phyloP scores from a whole-genome alignment of 2,888 invertebrate genomes.

The Iselma pallidipennis region DNA sequence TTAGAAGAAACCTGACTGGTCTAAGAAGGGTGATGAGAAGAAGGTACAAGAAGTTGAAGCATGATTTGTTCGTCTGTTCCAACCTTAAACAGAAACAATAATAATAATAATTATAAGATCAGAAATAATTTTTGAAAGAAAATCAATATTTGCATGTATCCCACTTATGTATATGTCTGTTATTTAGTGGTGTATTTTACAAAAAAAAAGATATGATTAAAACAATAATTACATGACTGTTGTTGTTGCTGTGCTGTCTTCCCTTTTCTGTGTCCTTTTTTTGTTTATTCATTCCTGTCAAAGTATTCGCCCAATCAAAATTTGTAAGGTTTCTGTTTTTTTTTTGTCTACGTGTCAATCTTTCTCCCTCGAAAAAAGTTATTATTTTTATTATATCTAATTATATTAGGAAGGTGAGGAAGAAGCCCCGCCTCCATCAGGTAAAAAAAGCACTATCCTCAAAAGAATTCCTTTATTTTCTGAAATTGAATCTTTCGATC shows the following conservation, averaged over 20 bases:
- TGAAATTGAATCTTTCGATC: background rate
- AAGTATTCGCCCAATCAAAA: slow-evolving; percentile 15
- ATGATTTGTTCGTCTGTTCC: slow-evolving; percentile 58
- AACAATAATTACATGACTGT: slow-evolving; percentile 13
- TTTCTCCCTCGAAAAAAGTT: too few relatives aligned
- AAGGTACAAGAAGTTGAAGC: slow-evolving; percentile 87
- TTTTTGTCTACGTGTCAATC: slow-evolving; percentile 11
- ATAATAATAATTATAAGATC: background rate
- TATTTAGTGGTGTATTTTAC: background rate
- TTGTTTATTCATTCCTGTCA: slow-evolving; percentile 16
- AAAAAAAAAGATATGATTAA: background rate
- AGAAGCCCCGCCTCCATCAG: slow-evolving; percentile 32
- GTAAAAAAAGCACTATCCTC: slow-evolving; percentile 12
- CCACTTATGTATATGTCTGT: background rate
- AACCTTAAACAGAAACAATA: slow-evolving; percentile 44
- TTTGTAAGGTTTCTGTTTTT: slow-evolving; percentile 17
- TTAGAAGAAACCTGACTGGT: slow-evolving; percentile 95
- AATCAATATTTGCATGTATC: background rate
- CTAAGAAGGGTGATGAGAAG: slow-evolving; percentile 86
- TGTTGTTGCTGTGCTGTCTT: slow-evolving; percentile 4
- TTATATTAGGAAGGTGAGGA: slow-evolving; percentile 37
- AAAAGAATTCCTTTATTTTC: background rate
- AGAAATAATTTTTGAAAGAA: background rate
- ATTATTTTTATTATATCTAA: slow-evolving; percentile 7
- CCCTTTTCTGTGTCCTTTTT: slow-evolving; percentile 12